A percentile compares a stretch with the other conserved stretches of the same genome.
phyloP scores from a whole-genome alignment of 2,797 vertebrate species.

The Parauchenoglanis punctatus region DNA sequence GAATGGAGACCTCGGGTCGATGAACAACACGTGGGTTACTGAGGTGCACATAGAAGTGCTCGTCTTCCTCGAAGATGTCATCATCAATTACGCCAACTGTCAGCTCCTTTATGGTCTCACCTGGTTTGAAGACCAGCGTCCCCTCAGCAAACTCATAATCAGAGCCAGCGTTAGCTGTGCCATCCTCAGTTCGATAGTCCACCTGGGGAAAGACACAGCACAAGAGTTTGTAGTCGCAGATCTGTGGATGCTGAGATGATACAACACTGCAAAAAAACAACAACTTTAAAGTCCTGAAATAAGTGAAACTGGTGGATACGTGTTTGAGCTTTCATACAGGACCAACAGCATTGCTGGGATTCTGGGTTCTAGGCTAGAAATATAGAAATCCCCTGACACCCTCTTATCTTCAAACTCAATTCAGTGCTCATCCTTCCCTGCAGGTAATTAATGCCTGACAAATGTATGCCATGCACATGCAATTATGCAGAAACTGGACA shows the following conservation, averaged over 20 bases:
- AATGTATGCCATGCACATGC: background rate
- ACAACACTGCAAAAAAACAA: background rate
- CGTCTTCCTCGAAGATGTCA: conserved; percentile 87
- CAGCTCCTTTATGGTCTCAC: conserved; percentile 82
- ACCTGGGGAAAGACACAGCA: conserved; percentile 68
- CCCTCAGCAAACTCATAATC: conserved; percentile 88
- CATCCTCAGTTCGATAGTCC: conserved; percentile 86
- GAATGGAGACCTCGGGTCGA: conserved; percentile 73
- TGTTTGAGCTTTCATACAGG: background rate
- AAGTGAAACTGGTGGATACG: background rate
- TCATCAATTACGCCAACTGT: conserved; percentile 85
- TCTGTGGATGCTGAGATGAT: background rate
- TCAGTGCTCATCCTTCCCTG: background rate
- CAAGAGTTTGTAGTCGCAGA: conserved; percentile 21
- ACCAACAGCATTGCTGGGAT: background rate
- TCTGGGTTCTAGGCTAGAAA: background rate
- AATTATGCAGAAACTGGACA: background rate
- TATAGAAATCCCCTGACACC: background rate
- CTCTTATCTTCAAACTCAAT: background rate
- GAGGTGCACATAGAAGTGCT: conserved; percentile 85
- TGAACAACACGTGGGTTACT: conserved; percentile 79
- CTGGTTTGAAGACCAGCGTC: conserved; percentile 83
- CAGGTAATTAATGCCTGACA: background rate
- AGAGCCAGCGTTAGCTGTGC: conserved; percentile 84
- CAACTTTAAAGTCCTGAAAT: background rate